Conservation (phyloP, 1,140 invertebrate genomes). For the Mycetomoellerius zeteki region DNA sequence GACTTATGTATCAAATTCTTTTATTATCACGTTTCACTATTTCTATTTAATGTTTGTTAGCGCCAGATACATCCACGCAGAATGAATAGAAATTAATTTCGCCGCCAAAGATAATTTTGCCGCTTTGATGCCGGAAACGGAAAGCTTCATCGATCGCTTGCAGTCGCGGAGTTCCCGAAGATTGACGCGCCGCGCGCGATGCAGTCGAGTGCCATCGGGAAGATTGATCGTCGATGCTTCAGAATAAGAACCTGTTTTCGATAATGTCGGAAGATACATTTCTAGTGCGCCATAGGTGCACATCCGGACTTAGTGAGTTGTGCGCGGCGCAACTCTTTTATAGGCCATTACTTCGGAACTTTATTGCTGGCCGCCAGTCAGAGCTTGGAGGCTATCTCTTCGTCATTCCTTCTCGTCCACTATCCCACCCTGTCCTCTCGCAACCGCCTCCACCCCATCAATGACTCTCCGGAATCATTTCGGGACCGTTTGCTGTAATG, state of each 20-base stretch:
- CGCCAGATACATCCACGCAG: neutral
- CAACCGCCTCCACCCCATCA: conserved; percentile 14
- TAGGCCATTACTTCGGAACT: conserved; percentile 70
- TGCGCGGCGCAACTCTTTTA: conserved; percentile 62
- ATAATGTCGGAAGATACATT: conserved; percentile 75
- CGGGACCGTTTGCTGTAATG: conserved; percentile 41
- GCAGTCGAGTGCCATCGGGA: conserved; percentile 41
- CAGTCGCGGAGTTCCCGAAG: conserved; percentile 15
- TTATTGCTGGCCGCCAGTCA: conserved; percentile 66
- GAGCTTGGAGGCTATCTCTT: conserved; percentile 62
- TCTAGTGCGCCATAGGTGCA: conserved; percentile 61
- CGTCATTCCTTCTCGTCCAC: conserved; percentile 56
- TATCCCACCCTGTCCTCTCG: neutral
- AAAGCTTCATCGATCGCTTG: neutral
- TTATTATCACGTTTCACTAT: neutral
- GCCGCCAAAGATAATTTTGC: neutral
- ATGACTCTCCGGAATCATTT: conserved; percentile 59
- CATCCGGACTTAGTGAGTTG: conserved; percentile 53
- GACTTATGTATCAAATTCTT: neutral
- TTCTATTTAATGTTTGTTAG: neutral
- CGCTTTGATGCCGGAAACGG: neutral
- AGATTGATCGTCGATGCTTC: conserved; percentile 62
- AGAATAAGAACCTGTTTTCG: conserved; percentile 78
- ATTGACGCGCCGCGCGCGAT: neutral
- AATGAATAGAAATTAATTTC: conserved; percentile 33